Percentiles rank a stretch among this genome's conserved stretches.
These are phyloP conservation scores for Orchestes rusci DNA, from an alignment of 2,888 invertebrate genomes.

Conservation along the genomic window DNA sequence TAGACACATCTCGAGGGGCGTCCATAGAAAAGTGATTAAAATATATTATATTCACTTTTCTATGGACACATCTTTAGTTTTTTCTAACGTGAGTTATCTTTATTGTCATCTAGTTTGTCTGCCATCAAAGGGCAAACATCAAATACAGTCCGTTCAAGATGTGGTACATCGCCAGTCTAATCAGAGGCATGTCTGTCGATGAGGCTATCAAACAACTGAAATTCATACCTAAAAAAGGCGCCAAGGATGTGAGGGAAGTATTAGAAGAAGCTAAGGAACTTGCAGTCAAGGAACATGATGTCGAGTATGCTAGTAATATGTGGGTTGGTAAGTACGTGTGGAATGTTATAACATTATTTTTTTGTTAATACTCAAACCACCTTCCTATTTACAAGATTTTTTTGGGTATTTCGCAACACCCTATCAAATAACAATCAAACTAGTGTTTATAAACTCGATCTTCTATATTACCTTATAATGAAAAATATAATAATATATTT, in stretches of 20 bases:
- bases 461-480: too few species aligned
- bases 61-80: too few species aligned
- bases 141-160: constrained; percentile 89
- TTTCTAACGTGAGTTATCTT: too few species aligned
- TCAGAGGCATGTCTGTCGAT: constrained; percentile 88
- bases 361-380: too few species aligned
- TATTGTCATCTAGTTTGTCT: constrained; percentile 84
- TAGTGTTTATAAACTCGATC: too few species aligned
- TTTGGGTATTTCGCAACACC: not conserved
- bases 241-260: constrained; percentile 62
- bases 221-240: constrained; percentile 76
- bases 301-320: constrained; percentile 89
- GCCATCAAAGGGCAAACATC: constrained; percentile 75
- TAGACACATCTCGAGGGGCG: too few species aligned
- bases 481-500: too few species aligned
- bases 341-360: not conserved
- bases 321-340: constrained; percentile 76
- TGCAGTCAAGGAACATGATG: constrained; percentile 82
- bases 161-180: constrained; percentile 84
- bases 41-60: too few species aligned
- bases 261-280: constrained; percentile 83
- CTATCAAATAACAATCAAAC: too few species aligned
- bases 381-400: not conserved
- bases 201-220: constrained; percentile 88
- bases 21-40: too few species aligned